Conservation (phyloP, 2,888 invertebrate genomes). For the Diploptera punctata region DNA sequence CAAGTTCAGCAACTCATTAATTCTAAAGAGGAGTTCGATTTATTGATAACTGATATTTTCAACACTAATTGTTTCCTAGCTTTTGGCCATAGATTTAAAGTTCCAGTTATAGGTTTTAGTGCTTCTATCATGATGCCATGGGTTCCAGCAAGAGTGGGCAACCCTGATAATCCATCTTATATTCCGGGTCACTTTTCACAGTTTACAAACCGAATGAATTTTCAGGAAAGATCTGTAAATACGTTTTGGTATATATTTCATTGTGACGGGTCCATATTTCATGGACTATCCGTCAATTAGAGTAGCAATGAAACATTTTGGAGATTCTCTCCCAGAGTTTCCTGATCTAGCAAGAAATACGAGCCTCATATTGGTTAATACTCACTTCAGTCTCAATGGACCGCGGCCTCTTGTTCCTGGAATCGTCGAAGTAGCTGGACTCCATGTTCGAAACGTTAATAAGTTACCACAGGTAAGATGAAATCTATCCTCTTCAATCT, state of each 20-base stretch:
- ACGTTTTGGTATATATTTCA: conserved; percentile 28
- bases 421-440: conserved; percentile 67
- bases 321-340: conserved; percentile 56
- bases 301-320: conserved; percentile 61
- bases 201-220: conserved; percentile 47
- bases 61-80: conserved; percentile 48
- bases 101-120: conserved; percentile 40
- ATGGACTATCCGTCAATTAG: conserved; percentile 49
- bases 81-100: conserved; percentile 44
- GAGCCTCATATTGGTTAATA: conserved; percentile 59
- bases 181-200: conserved; percentile 46
- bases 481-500: too few species aligned
- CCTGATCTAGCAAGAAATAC: conserved; percentile 57
- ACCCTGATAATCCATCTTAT: conserved; percentile 46
- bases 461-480: conserved; percentile 41
- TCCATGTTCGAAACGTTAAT: conserved; percentile 56
- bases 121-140: conserved; percentile 42
- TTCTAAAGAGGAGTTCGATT: conserved; percentile 42
- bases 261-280: background rate
- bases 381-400: conserved; percentile 57
- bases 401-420: conserved; percentile 63
- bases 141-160: conserved; percentile 41
- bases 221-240: conserved; percentile 47
- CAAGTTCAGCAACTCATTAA: conserved; percentile 8
- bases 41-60: conserved; percentile 48